A percentile compares a stretch with the other conserved stretches of the same genome.
phyloP scores from a whole-genome alignment of 2,888 invertebrate species.

The Lissonota sp. region DNA sequence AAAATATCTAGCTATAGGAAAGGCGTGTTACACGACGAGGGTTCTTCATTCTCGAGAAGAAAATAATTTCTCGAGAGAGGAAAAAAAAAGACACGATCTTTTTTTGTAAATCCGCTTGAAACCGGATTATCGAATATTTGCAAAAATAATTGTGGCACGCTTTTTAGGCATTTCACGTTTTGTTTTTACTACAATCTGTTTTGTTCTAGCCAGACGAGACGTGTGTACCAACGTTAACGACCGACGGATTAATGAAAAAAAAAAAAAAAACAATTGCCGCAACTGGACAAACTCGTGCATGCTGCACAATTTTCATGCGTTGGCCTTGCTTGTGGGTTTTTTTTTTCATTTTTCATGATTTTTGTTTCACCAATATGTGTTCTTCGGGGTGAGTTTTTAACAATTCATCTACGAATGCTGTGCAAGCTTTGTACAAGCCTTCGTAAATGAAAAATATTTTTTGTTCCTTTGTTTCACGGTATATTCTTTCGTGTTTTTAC shows the following conservation, averaged over 20 bases:
- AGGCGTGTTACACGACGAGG: conserved; percentile 2
- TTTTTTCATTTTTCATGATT: conserved; percentile 3
- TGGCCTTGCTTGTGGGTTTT: conserved; percentile 32
- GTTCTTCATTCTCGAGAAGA: not conserved
- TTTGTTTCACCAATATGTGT: conserved; percentile 25
- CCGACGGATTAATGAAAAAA: conserved; percentile 12
- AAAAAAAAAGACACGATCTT: not conserved
- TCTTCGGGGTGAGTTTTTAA: conserved; percentile 8
- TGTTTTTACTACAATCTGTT: conserved; percentile 63
- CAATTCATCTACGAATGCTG: not conserved
- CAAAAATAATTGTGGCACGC: not conserved
- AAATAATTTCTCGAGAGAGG: not conserved
- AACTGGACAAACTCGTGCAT: conserved; percentile 50
- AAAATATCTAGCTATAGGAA: not conserved
- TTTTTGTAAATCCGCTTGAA: not conserved
- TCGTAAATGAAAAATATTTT: too few species aligned
- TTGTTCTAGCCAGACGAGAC: conserved; percentile 63
- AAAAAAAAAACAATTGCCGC: conserved; percentile 11
- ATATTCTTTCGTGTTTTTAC: too few species aligned
- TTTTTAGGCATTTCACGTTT: conserved; percentile 51
- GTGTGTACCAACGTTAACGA: not conserved
- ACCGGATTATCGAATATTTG: not conserved
- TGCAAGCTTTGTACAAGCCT: too few species aligned
- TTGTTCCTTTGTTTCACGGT: too few species aligned
- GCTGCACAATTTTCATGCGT: conserved; percentile 22